Evolutionary conservation across 2,113 vertebrate genomes (phyloP), one percentile per base, ranked within the genome.

Genomic region (Rhinogobius similis): DNA sequence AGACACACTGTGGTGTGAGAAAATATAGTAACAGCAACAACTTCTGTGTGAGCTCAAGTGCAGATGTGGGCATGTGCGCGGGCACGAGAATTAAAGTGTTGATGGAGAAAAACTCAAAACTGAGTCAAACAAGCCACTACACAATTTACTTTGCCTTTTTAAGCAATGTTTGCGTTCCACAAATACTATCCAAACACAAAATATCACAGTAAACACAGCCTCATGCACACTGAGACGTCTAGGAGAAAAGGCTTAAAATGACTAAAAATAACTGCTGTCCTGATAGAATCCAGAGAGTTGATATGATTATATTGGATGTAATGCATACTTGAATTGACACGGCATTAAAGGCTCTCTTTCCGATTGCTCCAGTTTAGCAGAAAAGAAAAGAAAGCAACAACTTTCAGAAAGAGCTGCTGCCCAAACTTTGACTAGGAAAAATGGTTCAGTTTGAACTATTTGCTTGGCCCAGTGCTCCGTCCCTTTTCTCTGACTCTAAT

Each of bases 1-100:
- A 72, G 74, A 76, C 65, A 88, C 65, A 68, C 73, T 81, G 41
- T 69, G 69, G 77, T 61, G 62, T 77, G 83, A 76, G 76, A 79
- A 86, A 84, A 85, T 85, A 89, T 81, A 84, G 84, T 73, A 87
- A 84, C 77, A 6, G 72, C 75, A 4, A 70, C 78, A 68, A 70
- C 70, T 1, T 63, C 53, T 79, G 70, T 79, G 70, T 3, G 38
- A 46, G 63, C 24, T 43, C 69, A 48, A 21, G 44, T 39, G 48
- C 32, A 68, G 48, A 61, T 21, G 27, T 50, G 23, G 29, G 16
- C 43, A 61, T 21, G 27, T 50, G 23, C 39, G 16, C 43, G 44
- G 10, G 12, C 29, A 1, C 13, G 14, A 53, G 55, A 2, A 11
- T 32, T 23, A n/a, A 50, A 1, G 46, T 36, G 58, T 67, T 79